phyloP scores from a whole-genome alignment of 2,113 vertebrate genomes.

The Urocitellus parryii region DNA sequence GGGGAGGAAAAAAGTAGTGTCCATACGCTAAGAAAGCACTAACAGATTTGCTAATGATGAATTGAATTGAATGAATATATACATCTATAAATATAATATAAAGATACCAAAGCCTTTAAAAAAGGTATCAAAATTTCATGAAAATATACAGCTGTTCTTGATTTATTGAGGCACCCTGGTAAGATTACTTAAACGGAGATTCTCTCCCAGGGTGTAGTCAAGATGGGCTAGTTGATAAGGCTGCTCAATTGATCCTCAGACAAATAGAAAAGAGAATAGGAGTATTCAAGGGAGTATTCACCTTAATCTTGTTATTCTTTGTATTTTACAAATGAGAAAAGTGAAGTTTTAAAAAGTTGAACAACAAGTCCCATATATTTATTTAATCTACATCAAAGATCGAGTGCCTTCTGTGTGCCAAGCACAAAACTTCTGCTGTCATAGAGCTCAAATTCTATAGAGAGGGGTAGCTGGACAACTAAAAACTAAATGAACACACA shows the following conservation, averaged over 20 bases:
- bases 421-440: no score
- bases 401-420: background rate
- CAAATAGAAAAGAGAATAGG: background rate
- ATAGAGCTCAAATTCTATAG: background rate
- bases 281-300: background rate
- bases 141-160: background rate
- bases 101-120: background rate
- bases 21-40: background rate
- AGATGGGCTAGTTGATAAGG: background rate
- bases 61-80: background rate
- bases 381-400: background rate
- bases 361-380: background rate
- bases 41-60: background rate
- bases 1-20: no score
- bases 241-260: background rate
- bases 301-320: background rate
- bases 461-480: accelerated
- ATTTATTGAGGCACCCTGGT: background rate
- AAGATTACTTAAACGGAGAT: background rate
- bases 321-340: constrained; percentile 12
- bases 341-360: background rate
- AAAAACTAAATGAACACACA: background rate
- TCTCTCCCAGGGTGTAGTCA: background rate
- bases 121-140: background rate
- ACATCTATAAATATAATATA: background rate